Conservation (phyloP, 2,113 vertebrate species). For the Channa argus region DNA sequence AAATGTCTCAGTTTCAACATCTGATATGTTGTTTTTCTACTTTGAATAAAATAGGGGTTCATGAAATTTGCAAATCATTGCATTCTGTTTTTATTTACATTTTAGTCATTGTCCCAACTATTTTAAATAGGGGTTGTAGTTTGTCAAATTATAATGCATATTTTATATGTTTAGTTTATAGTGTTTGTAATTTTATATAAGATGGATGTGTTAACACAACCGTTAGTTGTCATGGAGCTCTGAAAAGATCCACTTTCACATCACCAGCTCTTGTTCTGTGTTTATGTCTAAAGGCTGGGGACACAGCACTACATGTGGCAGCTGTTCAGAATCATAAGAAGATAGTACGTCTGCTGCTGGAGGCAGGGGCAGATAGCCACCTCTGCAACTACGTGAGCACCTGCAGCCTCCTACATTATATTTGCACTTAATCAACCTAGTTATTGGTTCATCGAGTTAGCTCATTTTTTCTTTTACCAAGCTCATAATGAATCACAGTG, state of each 20-base stretch:
- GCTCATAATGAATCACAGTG: too few relatives aligned
- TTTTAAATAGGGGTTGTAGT: too few relatives aligned
- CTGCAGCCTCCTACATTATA: not conserved
- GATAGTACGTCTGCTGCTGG: conserved; percentile 91
- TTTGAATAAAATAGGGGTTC: too few relatives aligned
- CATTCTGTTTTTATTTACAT: too few relatives aligned
- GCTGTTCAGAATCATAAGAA: conserved; percentile 96
- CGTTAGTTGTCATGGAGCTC: not conserved
- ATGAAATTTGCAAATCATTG: too few relatives aligned
- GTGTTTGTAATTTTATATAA: not conserved
- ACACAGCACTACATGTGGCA: conserved; percentile 93
- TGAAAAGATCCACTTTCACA: not conserved
- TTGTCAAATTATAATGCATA: too few relatives aligned
- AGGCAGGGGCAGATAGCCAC: conserved; percentile 90
- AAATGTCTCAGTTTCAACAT: too few relatives aligned
- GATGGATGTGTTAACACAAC: not conserved
- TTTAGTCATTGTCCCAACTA: too few relatives aligned
- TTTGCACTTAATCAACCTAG: not conserved
- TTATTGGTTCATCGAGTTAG: too few relatives aligned
- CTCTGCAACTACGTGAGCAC: conserved; percentile 89
- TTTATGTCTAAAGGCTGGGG: conserved; percentile 85
- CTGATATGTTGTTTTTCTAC: too few relatives aligned
- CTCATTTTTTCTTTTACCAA: too few relatives aligned
- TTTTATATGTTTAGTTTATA: too few relatives aligned
- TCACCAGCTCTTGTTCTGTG: not conserved